Conservation (phyloP, 2,797 vertebrate species). For the Iguana delicatissima region DNA sequence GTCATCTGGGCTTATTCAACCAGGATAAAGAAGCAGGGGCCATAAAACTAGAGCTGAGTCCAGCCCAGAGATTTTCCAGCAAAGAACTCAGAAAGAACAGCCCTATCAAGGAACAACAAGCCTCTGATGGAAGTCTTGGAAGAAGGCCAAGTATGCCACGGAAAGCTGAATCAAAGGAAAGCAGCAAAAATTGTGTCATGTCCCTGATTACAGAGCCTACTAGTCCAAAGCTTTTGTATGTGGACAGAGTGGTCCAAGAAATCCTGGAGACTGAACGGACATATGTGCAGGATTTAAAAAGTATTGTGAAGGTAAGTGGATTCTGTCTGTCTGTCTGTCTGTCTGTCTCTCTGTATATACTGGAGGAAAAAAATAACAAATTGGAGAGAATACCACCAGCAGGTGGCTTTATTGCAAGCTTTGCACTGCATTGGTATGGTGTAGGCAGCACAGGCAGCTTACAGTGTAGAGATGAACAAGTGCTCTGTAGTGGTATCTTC, state of each 20-base stretch:
- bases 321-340: background rate
- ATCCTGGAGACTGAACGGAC: conserved; percentile 96
- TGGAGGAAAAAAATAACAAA: background rate
- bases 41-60: conserved; percentile 92
- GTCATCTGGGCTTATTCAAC: conserved; percentile 82
- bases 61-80: conserved; percentile 83
- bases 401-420: background rate
- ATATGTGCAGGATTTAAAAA: conserved; percentile 94
- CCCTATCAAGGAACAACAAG: conserved; percentile 52
- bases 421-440: background rate
- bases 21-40: conserved; percentile 91
- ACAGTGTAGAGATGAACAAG: background rate
- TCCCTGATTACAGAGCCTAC: conserved; percentile 72
- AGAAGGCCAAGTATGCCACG: conserved; percentile 65
- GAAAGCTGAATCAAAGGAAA: conserved; percentile 72
- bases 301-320: conserved; percentile 92
- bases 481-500: background rate
- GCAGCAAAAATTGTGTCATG: conserved; percentile 61
- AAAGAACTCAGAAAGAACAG: conserved; percentile 66
- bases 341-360: conserved; percentile 1
- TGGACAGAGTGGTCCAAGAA: conserved; percentile 97
- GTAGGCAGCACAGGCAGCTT: background rate
- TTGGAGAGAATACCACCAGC: background rate
- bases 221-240: conserved; percentile 92
- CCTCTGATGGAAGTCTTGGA: conserved; percentile 55